phyloP scores from a whole-genome alignment of 1,140 invertebrate genomes.

The Helicoverpa armigera region DNA sequence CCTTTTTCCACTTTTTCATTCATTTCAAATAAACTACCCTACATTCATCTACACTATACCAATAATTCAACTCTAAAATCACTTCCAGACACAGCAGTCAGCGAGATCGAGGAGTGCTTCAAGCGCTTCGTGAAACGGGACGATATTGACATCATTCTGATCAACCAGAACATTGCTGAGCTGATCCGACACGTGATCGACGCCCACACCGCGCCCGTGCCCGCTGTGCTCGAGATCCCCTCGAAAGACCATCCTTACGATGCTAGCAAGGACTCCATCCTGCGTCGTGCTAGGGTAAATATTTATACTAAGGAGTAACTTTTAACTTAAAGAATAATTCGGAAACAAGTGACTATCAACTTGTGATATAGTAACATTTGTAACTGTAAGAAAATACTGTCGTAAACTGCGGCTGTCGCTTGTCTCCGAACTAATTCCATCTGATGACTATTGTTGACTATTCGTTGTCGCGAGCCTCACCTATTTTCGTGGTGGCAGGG shows the following conservation, averaged over 20 bases:
- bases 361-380: no score
- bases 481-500: no score
- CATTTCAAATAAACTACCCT: not conserved
- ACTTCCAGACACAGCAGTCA: slow-evolving; percentile 95
- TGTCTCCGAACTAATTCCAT: no score
- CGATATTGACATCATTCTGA: slow-evolving; percentile 99
- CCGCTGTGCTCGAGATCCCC: slow-evolving; percentile 99
- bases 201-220: slow-evolving; percentile 96
- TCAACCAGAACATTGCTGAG: slow-evolving; percentile 99
- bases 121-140: slow-evolving; percentile 97
- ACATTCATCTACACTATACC: no score
- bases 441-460: no score
- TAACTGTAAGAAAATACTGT: no score
- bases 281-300: slow-evolving; percentile 93
- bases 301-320: not conserved
- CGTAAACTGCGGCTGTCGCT: no score
- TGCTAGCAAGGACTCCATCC: slow-evolving; percentile 98
- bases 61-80: not conserved
- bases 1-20: not conserved
- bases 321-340: no score
- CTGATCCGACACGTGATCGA: slow-evolving; percentile 99
- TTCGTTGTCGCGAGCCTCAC: no score
- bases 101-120: slow-evolving; percentile 99
- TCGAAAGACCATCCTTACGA: slow-evolving; percentile 99
- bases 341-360: no score